Base-by-base conservation (phyloP, 2,888 invertebrate genomes). In the Nomada ruficornis region DNA sequence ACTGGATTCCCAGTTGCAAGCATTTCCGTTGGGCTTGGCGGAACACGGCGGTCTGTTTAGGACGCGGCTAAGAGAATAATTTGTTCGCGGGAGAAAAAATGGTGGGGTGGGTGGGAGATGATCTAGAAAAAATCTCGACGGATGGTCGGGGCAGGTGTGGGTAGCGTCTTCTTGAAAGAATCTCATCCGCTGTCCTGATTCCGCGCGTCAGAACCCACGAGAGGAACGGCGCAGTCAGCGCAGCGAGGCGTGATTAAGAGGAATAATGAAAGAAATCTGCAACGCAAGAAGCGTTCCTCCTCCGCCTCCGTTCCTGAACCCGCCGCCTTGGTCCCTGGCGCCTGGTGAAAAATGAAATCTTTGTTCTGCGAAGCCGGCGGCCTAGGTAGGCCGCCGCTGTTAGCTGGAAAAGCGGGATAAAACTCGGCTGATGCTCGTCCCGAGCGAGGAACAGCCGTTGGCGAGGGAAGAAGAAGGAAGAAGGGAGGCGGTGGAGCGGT, bases 291-390 rank as follows among this genome's bases (percentile, higher is more conserved):
- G 77, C 64, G 79, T 67, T 68, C 60, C 72, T 80, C 77, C 81
- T 63, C 69, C 72, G 76, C 77, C 76, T 64, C 57, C 79, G 82
- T 75, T 68, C 63, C 76, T 77, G 80, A 69, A 60, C 76, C 82
- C 73, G 69, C 60, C 84, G 73, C 80, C 88, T 88, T 88, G 80
- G 82, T 85, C 77, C 77, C 78, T 63, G 79, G 83, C 80, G 84
- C 77, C 84, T 74, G 82, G 86, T 81, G 83, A 83, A 88, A 91
- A 91, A 90, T 87, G 88, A 88, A 90, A 91, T 92, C 90, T 91
- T 91, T 91, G 90, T 91, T 91, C 86, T 82, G 80, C 81, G 87
- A 80, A 89, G 76, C 84, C 87, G 85, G 79, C 86, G 80, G 84
- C 81, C 68, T 83, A 82, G 74, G 76, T 20, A 47, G 54, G 63